Base-by-base conservation (phyloP, 2,113 vertebrate genomes). In the Pungitius pungitius region DNA sequence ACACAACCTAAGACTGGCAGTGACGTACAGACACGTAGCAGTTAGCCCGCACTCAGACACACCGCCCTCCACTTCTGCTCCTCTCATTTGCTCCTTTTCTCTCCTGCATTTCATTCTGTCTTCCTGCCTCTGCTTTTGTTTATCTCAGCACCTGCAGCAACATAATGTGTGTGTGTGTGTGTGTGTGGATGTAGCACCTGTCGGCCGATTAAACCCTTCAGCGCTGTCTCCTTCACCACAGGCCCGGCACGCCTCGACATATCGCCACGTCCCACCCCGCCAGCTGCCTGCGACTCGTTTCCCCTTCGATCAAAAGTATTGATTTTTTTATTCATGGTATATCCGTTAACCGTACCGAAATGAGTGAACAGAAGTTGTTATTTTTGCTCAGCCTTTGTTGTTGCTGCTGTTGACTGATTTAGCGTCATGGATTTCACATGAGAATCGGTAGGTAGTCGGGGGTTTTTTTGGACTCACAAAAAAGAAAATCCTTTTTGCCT, bases 161-260 rank as follows among this genome's bases (percentile, higher is more conserved):
- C 57, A 14, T 35, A 9, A 3, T 77, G 64, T 80, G 69, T 73
- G 47, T 65, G 63, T 68, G 56, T 37, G 56, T 18, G 27, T 58
- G 30, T n/a, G 30, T 24, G 64, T 58, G 64, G 66, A 35, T 49
- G 40, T 35, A 8, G n/a, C 49, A 69, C 58, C 57, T 24, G 40
- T 82, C 39, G 78, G 27, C 68, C 80, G 82, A 81, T 89, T 81
- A 88, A 83, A 69, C 75, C 84, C 72, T 76, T 68, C 73, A 81
- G 73, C 33, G 13, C 52, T 73, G 63, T 75, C 78, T 77, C 35
- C 73, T 77, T 64, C 69, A 56, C 62, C 37, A 54, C 7, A 62
- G 30, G 39, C 58, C 72, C 61, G 49, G 54, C 51, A 69, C 69
- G 55, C 59, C 43, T 55, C 61, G 39, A 60, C 71, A 73, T 62